phyloP scores from a whole-genome alignment of 2,888 invertebrate species.

The Eristalis arbustorum region DNA sequence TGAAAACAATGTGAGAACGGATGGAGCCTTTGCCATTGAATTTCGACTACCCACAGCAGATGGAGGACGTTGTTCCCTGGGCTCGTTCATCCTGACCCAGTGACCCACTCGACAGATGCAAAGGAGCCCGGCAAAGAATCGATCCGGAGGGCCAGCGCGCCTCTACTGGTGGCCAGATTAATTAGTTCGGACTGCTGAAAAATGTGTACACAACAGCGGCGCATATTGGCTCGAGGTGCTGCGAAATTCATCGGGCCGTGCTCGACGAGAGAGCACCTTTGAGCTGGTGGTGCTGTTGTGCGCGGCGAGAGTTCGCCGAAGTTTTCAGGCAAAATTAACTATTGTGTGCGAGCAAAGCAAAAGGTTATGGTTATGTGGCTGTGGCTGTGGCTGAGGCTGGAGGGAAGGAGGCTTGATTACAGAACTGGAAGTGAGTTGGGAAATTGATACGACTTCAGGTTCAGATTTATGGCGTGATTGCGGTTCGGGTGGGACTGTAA shows the following conservation, averaged over 20 bases:
- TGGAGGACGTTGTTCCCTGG: conserved; percentile 32
- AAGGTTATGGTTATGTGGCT: neutral
- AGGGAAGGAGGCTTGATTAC: neutral
- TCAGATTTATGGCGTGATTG: neutral
- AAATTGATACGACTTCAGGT: neutral
- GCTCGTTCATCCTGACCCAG: conserved; percentile 49
- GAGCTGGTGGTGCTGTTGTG: neutral
- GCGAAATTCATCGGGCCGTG: conserved; percentile 1
- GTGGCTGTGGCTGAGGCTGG: neutral
- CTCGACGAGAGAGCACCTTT: neutral
- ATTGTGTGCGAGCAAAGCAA: neutral
- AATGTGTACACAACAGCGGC: conserved; percentile 1
- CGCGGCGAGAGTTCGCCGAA: neutral
- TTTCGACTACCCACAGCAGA: conserved; percentile 11
- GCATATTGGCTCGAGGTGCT: conserved; percentile 7
- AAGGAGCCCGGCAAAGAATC: neutral
- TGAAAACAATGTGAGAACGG: conserved; percentile 40
- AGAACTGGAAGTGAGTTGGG: neutral
- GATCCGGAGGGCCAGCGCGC: conserved; percentile 17
- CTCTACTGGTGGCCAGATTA: conserved; percentile 20
- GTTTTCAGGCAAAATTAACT: neutral
- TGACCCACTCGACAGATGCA: conserved; percentile 42
- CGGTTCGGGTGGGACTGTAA: neutral
- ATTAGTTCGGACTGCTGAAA: conserved; percentile 53
- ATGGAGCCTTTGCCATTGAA: conserved; percentile 35